A percentile compares a stretch with the other conserved stretches of the same genome.
These are phyloP conservation scores for Trissolcus japonicus DNA, from an alignment of 2,888 invertebrate species.

Conservation along the genomic window DNA sequence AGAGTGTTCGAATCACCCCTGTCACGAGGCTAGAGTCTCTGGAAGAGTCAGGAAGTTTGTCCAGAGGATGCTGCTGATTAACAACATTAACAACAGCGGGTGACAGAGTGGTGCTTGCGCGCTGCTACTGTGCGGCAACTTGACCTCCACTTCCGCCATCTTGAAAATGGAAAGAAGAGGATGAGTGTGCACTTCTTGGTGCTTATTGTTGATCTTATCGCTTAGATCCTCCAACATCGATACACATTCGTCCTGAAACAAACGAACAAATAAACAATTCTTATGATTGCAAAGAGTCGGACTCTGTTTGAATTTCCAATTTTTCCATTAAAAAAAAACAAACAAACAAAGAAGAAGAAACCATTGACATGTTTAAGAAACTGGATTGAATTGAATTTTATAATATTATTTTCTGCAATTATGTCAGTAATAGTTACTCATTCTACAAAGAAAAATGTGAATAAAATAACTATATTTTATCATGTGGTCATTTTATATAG, in stretches of 20 bases:
- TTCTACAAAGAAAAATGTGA: no score
- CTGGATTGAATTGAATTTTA: no score
- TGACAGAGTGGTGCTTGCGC: slow-evolving; percentile 57
- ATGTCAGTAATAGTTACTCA: no score
- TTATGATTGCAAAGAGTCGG: not conserved
- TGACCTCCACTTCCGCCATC: slow-evolving; percentile 93
- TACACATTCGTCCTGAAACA: slow-evolving; percentile 88
- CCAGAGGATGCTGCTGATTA: slow-evolving; percentile 54
- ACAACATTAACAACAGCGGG: slow-evolving; percentile 61
- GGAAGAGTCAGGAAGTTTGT: slow-evolving; percentile 49
- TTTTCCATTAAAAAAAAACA: no score
- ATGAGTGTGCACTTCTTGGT: slow-evolving; percentile 91
- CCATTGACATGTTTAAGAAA: no score
- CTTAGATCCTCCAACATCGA: slow-evolving; percentile 88
- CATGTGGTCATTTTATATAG: no score
- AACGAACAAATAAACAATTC: slow-evolving; percentile 2
- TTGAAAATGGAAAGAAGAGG: slow-evolving; percentile 92
- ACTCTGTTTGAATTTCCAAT: no score
- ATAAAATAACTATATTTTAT: no score
- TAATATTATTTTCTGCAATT: no score
- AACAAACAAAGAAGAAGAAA: no score
- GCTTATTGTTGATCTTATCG: slow-evolving; percentile 89
- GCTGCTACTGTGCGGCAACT: slow-evolving; percentile 83
- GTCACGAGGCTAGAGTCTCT: slow-evolving; percentile 66
- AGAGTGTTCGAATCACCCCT: slow-evolving; percentile 56